Evolutionary conservation across 2,797 vertebrate species (phyloP).

Genomic region (Streptopelia turtur): DNA sequence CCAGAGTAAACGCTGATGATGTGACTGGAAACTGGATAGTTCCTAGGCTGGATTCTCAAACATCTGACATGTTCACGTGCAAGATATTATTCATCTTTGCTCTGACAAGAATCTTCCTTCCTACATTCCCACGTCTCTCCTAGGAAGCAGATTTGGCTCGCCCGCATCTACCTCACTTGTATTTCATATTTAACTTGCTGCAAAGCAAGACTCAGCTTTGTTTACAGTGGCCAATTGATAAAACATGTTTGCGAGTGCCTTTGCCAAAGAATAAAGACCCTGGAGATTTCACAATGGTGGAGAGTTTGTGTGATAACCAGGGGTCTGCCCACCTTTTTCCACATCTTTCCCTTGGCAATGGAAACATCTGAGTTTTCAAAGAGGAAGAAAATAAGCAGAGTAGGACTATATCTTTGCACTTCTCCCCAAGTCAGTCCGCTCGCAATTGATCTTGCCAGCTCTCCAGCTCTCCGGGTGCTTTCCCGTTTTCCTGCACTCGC

Average conservation of each 20-base stretch:
- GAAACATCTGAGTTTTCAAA: background rate
- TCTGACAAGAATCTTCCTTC: conserved; percentile 41
- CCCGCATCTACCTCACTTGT: background rate
- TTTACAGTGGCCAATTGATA: background rate
- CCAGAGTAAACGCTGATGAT: conserved; percentile 53
- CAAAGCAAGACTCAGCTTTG: background rate
- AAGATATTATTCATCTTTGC: conserved; percentile 20
- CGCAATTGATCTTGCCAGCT: background rate
- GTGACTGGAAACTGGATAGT: conserved; percentile 54
- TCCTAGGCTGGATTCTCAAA: conserved; percentile 4
- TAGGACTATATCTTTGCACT: background rate
- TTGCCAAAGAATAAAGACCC: background rate
- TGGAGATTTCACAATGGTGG: background rate
- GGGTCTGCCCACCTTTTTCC: background rate
- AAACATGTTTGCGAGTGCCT: background rate
- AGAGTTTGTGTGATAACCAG: background rate
- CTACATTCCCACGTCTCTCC: background rate
- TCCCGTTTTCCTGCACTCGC: background rate
- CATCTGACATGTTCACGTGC: background rate
- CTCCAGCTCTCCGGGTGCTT: background rate
- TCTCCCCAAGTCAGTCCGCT: background rate
- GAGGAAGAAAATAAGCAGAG: background rate
- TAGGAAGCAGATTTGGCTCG: conserved; percentile 18
- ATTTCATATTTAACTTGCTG: background rate
- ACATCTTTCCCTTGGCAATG: background rate